Evolutionary conservation across 2,113 vertebrate genomes (phyloP).

Genomic region (Synchiropus splendidus): DNA sequence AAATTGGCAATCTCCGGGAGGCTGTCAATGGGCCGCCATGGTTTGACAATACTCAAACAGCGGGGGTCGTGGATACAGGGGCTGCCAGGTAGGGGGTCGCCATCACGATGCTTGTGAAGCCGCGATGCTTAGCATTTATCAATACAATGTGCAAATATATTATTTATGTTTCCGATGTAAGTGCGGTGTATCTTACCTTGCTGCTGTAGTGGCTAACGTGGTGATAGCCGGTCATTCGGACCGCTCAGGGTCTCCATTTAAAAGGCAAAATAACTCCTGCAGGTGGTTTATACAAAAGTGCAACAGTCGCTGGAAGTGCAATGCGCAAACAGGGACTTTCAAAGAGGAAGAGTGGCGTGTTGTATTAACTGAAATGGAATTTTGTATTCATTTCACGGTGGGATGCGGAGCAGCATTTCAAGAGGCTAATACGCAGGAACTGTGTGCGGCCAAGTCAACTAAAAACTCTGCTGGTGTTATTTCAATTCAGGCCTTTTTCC

Average conservation of each 20-base stretch:
- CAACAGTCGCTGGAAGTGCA: conserved; percentile 2
- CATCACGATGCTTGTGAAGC: conserved; percentile 41
- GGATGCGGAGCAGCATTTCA: conserved; percentile 50
- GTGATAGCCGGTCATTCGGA: conserved; percentile 9
- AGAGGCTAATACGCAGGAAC: conserved; percentile 74
- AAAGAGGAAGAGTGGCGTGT: conserved; percentile 12
- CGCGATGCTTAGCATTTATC: conserved; percentile 39
- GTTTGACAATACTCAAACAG: conserved; percentile 77
- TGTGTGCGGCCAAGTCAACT: conserved; percentile 76
- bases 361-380: conserved; percentile 45
- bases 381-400: conserved; percentile 57
- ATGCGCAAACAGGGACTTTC: neutral
- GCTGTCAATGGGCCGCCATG: conserved; percentile 75
- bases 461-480: conserved; percentile 71
- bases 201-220: neutral
- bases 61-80: conserved; percentile 75
- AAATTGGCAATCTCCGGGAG: conserved; percentile 76
- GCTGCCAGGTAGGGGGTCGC: conserved; percentile 81
- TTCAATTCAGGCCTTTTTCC: conserved; percentile 82
- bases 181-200: too few relatives aligned
- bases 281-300: conserved; percentile 59
- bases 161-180: conserved; percentile 19
- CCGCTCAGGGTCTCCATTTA: conserved; percentile 30
- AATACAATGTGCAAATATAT: conserved; percentile 39
- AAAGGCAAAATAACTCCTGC: conserved; percentile 55